phyloP scores from a whole-genome alignment of 2,888 invertebrate genomes.

The Stenolophus ochropezus region DNA sequence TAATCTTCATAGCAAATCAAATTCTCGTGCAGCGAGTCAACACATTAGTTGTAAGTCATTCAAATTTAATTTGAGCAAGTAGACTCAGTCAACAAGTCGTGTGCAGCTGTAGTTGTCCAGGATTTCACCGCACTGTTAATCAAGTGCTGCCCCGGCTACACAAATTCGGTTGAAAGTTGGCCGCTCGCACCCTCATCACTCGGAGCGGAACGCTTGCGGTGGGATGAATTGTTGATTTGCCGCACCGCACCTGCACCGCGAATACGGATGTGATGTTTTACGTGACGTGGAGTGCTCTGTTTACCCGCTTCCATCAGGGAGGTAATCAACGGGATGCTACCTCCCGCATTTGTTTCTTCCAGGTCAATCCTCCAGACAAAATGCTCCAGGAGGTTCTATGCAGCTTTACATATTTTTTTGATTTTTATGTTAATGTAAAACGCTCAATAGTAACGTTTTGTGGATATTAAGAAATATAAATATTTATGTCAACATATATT shows the following conservation, averaged over 20 bases:
- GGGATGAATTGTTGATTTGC: constrained; percentile 54
- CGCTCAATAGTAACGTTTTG: too few species aligned
- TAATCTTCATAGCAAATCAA: not conserved
- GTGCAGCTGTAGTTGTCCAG: constrained; percentile 40
- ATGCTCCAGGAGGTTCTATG: too few species aligned
- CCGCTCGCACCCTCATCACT: constrained; percentile 46
- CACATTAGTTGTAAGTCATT: constrained; percentile 35
- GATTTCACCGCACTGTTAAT: constrained; percentile 58
- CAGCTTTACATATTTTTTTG: too few species aligned
- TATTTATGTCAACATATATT: too few species aligned
- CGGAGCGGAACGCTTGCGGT: constrained; percentile 48
- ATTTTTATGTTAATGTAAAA: too few species aligned
- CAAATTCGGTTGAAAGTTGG: constrained; percentile 51
- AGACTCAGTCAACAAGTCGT: constrained; percentile 15
- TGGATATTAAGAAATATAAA: too few species aligned
- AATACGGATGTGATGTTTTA: constrained; percentile 21
- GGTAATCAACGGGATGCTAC: not conserved
- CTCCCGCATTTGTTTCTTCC: not conserved
- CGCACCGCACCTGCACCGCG: constrained; percentile 11
- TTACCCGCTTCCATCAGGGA: not conserved
- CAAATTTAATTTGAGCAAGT: constrained; percentile 25
- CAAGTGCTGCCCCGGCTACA: constrained; percentile 33
- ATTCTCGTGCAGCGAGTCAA: not conserved
- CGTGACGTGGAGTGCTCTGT: constrained; percentile 11
- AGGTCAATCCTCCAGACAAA: not conserved